phyloP scores from a whole-genome alignment of 1,140 invertebrate genomes.

The Neoseiulus cucumeris region DNA sequence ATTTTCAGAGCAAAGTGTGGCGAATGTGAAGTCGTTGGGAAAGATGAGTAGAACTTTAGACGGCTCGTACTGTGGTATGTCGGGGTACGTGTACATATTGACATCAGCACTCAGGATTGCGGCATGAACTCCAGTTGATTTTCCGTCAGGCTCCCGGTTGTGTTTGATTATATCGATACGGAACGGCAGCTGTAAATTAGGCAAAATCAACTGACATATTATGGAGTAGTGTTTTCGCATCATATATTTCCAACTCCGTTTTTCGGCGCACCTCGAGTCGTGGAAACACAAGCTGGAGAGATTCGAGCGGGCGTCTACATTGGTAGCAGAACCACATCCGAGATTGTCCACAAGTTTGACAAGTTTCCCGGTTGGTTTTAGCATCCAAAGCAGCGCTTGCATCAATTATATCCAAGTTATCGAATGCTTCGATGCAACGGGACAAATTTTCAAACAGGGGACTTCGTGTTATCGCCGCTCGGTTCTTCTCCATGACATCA shows the following conservation, averaged over 20 bases:
- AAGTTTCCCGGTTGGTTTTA: neutral
- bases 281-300: neutral
- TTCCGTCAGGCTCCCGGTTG: neutral
- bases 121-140: neutral
- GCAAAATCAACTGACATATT: neutral
- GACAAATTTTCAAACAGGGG: neutral
- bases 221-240: neutral
- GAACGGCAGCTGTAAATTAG: slow-evolving; percentile 1
- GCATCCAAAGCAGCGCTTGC: neutral
- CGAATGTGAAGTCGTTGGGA: neutral
- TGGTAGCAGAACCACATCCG: slow-evolving; percentile 5
- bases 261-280: neutral
- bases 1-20: too few species aligned
- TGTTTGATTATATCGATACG: neutral
- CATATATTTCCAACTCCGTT: neutral
- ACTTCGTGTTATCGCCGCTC: neutral
- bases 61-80: neutral
- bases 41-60: neutral
- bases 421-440: neutral
- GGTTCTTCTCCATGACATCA: too few species aligned
- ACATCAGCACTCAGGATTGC: neutral
- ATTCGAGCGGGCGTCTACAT: neutral
- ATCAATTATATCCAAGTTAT: neutral
- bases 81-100: neutral
- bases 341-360: neutral